phyloP scores from a whole-genome alignment of 2,888 invertebrate genomes.

The Drosophila lutescens region DNA sequence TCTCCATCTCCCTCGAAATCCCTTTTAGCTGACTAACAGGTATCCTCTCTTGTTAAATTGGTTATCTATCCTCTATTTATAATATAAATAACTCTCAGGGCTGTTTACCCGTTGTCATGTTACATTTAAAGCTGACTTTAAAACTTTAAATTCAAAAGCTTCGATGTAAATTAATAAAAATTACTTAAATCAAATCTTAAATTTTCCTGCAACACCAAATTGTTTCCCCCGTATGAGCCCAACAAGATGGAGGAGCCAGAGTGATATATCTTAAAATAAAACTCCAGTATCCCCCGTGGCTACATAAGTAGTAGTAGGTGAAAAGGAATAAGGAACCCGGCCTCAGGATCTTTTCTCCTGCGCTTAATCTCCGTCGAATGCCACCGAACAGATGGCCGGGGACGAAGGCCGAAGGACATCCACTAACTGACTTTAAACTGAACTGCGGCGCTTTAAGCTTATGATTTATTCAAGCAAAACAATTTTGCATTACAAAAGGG shows the following conservation, averaged over 20 bases:
- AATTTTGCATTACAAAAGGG: conserved; percentile 68
- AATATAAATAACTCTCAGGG: too few relatives aligned
- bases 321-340: neutral
- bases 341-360: neutral
- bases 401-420: conserved; percentile 3
- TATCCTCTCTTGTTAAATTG: too few relatives aligned
- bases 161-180: too few relatives aligned
- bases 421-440: conserved; percentile 35
- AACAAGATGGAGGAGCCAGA: neutral
- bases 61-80: too few relatives aligned
- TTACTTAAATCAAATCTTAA: too few relatives aligned
- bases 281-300: neutral
- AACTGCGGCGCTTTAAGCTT: conserved; percentile 38
- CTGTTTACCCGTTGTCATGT: too few relatives aligned
- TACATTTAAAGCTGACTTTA: too few relatives aligned
- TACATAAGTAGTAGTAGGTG: neutral
- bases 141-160: too few relatives aligned
- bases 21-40: too few relatives aligned
- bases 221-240: neutral
- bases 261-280: neutral
- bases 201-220: too few relatives aligned
- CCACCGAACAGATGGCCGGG: neutral
- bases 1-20: too few relatives aligned
- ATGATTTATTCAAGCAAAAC: conserved; percentile 76
- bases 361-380: conserved; percentile 34